Percentiles rank a stretch among this genome's conserved stretches.
These are phyloP conservation scores for Lathamus discolor DNA, from an alignment of 2,113 vertebrate species.

Conservation along the genomic window DNA sequence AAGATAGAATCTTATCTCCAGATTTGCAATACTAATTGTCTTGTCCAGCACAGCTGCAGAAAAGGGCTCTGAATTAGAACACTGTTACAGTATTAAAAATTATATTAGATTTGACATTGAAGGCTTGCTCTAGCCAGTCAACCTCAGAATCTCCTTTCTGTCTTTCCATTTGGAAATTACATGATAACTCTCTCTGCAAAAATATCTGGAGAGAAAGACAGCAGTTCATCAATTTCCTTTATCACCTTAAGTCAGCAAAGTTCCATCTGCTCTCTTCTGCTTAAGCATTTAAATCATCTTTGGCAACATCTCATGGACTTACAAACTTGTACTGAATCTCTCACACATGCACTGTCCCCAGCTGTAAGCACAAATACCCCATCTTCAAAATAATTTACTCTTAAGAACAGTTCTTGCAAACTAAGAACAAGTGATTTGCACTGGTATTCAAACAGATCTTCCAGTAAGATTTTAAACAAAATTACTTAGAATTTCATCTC, in stretches of 20 bases:
- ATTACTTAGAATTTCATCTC: not conserved
- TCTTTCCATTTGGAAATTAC: not conserved
- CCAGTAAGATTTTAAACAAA: not conserved
- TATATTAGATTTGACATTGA: not conserved
- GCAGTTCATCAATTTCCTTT: not conserved
- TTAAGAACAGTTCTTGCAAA: not conserved
- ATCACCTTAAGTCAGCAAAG: not conserved
- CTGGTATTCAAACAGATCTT: not conserved
- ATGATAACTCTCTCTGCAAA: not conserved
- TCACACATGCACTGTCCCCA: not conserved
- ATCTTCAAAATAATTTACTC: not conserved
- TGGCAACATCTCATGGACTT: not conserved
- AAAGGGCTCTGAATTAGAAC: not conserved
- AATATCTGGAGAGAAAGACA: not conserved
- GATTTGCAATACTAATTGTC: not conserved
- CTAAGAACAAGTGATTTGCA: not conserved
- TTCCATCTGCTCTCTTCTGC: constrained; percentile 9
- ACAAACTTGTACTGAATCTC: not conserved
- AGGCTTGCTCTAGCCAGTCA: not conserved
- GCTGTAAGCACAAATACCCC: not conserved
- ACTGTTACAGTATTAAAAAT: not conserved
- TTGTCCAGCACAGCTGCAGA: not conserved
- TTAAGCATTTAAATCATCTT: constrained; percentile 26
- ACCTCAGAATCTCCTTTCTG: not conserved
- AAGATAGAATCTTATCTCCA: not conserved